Conservation (phyloP, 1,140 invertebrate species). For the Lanistes nyassanus region DNA sequence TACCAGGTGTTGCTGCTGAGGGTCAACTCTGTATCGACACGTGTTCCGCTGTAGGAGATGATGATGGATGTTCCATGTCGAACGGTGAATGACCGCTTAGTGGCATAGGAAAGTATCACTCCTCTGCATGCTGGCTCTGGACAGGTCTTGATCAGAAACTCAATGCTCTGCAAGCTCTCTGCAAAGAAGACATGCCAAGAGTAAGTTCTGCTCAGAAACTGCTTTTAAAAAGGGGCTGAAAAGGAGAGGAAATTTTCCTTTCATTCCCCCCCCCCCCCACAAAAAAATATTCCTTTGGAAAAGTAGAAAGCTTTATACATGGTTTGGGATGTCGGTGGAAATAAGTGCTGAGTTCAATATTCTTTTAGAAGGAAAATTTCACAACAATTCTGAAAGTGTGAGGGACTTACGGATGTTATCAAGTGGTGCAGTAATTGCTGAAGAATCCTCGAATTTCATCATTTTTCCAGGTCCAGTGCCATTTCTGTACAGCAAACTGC, state of each 20-base stretch:
- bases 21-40: slow-evolving; percentile 5
- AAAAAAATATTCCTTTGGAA: too few relatives aligned
- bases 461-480: slow-evolving; percentile 29
- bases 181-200: background rate
- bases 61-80: slow-evolving; percentile 21
- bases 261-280: too few relatives aligned
- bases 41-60: slow-evolving; percentile 23
- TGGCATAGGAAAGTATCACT: slow-evolving; percentile 40
- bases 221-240: background rate
- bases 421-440: slow-evolving; percentile 24
- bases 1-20: slow-evolving; percentile 37
- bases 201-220: background rate
- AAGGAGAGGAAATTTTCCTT: too few relatives aligned
- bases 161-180: slow-evolving; percentile 21
- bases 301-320: too few relatives aligned
- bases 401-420: slow-evolving; percentile 23
- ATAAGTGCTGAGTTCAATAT: too few relatives aligned
- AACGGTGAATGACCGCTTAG: slow-evolving; percentile 27
- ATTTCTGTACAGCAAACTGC: background rate
- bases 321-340: too few relatives aligned
- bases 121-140: slow-evolving; percentile 22
- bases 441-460: slow-evolving; percentile 32
- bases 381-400: too few relatives aligned
- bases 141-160: slow-evolving; percentile 39
- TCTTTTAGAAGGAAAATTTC: too few relatives aligned